phyloP scores from a whole-genome alignment of 1,140 invertebrate species.

The Glossosoma conforme region DNA sequence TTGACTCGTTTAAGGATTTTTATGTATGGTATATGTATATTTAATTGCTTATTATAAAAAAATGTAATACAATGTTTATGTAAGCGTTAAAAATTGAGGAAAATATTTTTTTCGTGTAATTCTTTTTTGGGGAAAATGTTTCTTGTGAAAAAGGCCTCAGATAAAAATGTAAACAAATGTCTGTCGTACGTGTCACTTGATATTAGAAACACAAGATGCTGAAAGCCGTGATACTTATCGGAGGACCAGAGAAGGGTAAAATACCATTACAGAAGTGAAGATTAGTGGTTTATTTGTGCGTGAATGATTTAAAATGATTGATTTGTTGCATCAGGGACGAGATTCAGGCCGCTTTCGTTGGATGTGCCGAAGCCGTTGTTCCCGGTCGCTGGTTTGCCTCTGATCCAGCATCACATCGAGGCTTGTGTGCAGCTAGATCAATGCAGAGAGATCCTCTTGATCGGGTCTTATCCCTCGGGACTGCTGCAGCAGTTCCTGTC shows the following conservation, averaged over 20 bases:
- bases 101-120: not conserved
- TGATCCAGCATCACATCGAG: conserved; percentile 97
- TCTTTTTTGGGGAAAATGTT: not conserved
- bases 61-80: not conserved
- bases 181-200: conserved; percentile 11
- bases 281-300: not conserved
- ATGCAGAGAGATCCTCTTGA: conserved; percentile 87
- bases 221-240: conserved; percentile 72
- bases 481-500: conserved; percentile 81
- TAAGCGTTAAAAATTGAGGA: not conserved
- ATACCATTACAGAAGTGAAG: not conserved
- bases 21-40: too few relatives aligned
- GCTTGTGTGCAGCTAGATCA: conserved; percentile 76
- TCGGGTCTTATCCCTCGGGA: conserved; percentile 84
- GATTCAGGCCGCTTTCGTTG: conserved; percentile 93
- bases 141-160: not conserved
- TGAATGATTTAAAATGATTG: conserved; percentile 6
- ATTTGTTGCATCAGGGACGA: conserved; percentile 66
- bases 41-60: not conserved
- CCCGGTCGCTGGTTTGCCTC: conserved; percentile 88
- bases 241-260: conserved; percentile 70
- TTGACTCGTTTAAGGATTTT: too few relatives aligned
- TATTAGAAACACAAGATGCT: conserved; percentile 48
- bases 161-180: conserved; percentile 22
- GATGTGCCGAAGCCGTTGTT: conserved; percentile 97